Evolutionary conservation across 2,113 vertebrate genomes (phyloP), one percentile per base, ranked within the genome.

Genomic region (Zosterops lateralis): DNA sequence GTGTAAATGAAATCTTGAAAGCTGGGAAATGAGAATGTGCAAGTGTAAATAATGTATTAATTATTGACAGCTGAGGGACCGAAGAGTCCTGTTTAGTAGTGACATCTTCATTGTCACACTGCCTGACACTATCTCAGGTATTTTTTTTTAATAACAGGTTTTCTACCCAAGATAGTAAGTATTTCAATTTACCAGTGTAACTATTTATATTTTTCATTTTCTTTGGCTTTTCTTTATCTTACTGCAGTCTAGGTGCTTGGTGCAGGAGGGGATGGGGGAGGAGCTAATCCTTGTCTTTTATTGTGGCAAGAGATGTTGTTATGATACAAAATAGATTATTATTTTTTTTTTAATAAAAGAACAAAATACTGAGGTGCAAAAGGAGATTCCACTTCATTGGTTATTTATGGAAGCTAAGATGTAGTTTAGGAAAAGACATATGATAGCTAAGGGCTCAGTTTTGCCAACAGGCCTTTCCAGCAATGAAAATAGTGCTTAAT

Each of bases 41-140:
- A 97, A 97, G 98, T 98, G 98, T 98, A 99, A 99, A 99, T 98
- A 98, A 98, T 98, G 98, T 98, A 98, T 99, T 99, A 98, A 99
- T 99, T 99, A 99, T 98, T 98, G 98, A 97, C 97, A 97, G 98
- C 97, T 76, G 81, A 87, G 96, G 95, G 97, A 97, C 96, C n/a
- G 32, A 97, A 96, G 96, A 95, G 93, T 97, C 96, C 96, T 97
- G 93, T 96, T 98, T 97, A 95, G 96, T 90, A 94, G 94, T 96
- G 96, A 98, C 96, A 96, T 98, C 98, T 97, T 98, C 91, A 97
- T 98, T 97, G 97, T 93, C 72, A 72, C 83, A 36, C 75, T 72
- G 90, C 87, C 94, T 92, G 94, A 97, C 76, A 78, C 84, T 86
- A 83, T 92, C 97, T 79, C 79, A 95, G 96, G 91, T 95, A 92